Base-by-base conservation (phyloP, 2,113 vertebrate genomes). In the Trachemys scripta region DNA sequence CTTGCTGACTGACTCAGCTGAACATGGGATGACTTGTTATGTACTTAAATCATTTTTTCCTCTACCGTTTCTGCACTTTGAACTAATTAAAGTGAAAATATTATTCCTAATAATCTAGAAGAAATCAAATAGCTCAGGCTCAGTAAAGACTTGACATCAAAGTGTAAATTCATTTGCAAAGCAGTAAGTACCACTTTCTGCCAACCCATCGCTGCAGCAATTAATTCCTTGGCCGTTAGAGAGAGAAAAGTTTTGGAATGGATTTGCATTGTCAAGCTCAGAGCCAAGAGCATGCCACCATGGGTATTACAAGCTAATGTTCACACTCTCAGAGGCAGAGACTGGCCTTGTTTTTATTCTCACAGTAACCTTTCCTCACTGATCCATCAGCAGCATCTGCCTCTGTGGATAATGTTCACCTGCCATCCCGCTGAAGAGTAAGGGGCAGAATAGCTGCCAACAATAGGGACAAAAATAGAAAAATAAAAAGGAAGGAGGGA, bases 201-300 rank as follows among this genome's bases (percentile, higher is more conserved):
- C 89, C 94, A 96, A 1, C 0, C 0, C 38, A 56, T 0, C 53
- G 29, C 16, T 45, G 89, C 57, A 92, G 87, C 0, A 2, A 80
- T 75, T 90, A 83, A 91, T 92, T 92, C 83, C 79, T 53, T 62
- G n/a, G 89, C 78, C 45, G 0, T n/a, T 47, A 45, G 90, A 45
- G 78, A 95, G 87, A 95, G 82, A 62, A 93, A 35, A 90, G 78
- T 86, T 91, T 95, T 97, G 83, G 93, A 95, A 90, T 10, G 50
- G 38, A 57, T 72, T 85, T 80, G 62, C 79, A 56, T 88, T 81
- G 57, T 95, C 95, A 94, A 90, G 47, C 57, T 93, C 62, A 85
- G 59, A 93, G 54, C 53, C 94, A 81, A 83, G 86, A 56, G 79
- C 42, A 91, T 47, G 87, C 8, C 10, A 93, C 11, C n/a, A 75